Base-by-base conservation (phyloP, 2,888 invertebrate species). In the Rhagophthalmus giganteus region DNA sequence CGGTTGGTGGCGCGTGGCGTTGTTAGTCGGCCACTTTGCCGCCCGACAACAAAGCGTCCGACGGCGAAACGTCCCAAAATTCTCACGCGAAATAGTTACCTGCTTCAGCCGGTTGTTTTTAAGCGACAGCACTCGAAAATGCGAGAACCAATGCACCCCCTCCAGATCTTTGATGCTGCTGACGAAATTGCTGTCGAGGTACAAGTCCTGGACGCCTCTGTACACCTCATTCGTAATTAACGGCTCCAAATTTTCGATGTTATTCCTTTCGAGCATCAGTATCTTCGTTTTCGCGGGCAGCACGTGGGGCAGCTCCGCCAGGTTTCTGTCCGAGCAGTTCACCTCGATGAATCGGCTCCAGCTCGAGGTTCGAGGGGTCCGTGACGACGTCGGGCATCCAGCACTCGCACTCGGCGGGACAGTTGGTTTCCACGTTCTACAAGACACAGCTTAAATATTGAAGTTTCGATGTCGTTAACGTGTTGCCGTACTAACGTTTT, bases 51-150 rank as follows among this genome's bases (percentile, higher is more conserved):
- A n/a, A n/a, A n/a, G n/a, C n/a, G n/a, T n/a, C n/a, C n/a, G n/a
- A n/a, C n/a, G n/a, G n/a, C n/a, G n/a, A n/a, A n/a, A n/a, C n/a
- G n/a, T n/a, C n/a, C n/a, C n/a, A n/a, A n/a, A n/a, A n/a, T n/a
- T n/a, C n/a, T n/a, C n/a, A n/a, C n/a, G n/a, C n/a, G n/a, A 30
- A 12, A 30, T 9, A 26, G 13, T 2, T 71, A 90, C 89, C 78
- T 88, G 85, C 39, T 81, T 80, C 31, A 92, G 69, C 63, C 79
- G 77, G 70, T 92, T 93, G 28, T 85, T 85, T 30, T 83, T 79
- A 20, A 93, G 77, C 64, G 88, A 90, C n/a, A 92, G 75, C 2
- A 88, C 81, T 38, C 90, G 79, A 68, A 92, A 91, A 39, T 84
- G 81, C 16, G 82, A 79, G 58, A 92, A 79, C 90, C 90, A 93